Conservation (phyloP, 2,888 invertebrate genomes). For the Meliscaeva auricollis region DNA sequence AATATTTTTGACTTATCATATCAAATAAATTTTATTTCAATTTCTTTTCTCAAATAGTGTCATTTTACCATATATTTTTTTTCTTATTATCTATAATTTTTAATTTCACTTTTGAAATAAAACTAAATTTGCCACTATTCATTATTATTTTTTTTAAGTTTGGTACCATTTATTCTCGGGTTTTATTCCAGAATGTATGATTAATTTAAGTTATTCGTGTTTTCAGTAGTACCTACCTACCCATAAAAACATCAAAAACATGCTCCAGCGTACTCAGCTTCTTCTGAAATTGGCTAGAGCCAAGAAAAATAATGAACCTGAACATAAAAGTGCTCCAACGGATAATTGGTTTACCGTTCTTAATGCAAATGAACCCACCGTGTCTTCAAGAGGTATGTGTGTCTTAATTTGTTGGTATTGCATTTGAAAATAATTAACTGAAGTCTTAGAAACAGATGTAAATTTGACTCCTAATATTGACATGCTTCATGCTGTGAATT, state of each 20-base stretch:
- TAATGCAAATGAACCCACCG: conserved; percentile 17
- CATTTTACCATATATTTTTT: conserved; percentile 8
- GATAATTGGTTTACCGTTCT: conserved; percentile 16
- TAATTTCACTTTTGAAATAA: conserved; percentile 6
- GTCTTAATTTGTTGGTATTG: conserved; percentile 18
- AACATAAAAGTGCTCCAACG: conserved; percentile 16
- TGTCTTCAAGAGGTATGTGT: conserved; percentile 18
- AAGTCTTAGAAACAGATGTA: conserved; percentile 12
- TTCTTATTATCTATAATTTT: conserved; percentile 11
- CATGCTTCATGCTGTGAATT: conserved; percentile 18
- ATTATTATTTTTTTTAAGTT: too few relatives aligned
- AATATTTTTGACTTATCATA: conserved; percentile 19
- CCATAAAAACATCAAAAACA: neutral
- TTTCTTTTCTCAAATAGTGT: conserved; percentile 15
- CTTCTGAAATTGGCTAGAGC: conserved; percentile 16
- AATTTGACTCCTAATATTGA: conserved; percentile 18
- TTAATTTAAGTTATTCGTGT: too few relatives aligned
- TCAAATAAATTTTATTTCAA: conserved; percentile 15
- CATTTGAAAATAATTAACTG: conserved; percentile 17
- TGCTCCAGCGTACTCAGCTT: conserved; percentile 20
- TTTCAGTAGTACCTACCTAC: conserved; percentile 5
- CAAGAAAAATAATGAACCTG: conserved; percentile 14
- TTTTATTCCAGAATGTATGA: too few relatives aligned
- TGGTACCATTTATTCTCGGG: too few relatives aligned
- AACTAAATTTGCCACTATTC: conserved; percentile 9